These are phyloP conservation scores for Caranx melampygus DNA, from an alignment of 2,113 vertebrate species.

Conservation along the genomic window DNA sequence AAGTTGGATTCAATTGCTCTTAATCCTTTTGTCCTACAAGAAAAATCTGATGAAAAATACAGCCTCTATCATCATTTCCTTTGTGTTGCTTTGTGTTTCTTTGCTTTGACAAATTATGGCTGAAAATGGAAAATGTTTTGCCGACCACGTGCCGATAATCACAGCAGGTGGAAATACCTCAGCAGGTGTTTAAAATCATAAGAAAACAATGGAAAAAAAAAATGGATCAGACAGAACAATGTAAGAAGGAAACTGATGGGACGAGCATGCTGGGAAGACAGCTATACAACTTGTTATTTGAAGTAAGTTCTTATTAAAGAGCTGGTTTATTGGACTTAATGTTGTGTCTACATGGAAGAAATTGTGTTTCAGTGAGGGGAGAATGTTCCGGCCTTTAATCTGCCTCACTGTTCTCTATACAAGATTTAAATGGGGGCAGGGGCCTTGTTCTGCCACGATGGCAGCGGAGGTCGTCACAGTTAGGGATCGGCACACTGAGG, in stretches of 20 bases:
- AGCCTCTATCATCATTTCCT: conserved; percentile 19
- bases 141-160: conserved; percentile 21
- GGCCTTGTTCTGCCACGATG: no score
- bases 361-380: no score
- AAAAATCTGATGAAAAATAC: conserved; percentile 37
- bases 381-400: neutral
- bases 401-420: neutral
- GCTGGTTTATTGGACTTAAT: conserved; percentile 20
- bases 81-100: conserved; percentile 17
- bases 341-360: conserved; percentile 5
- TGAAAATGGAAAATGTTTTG: conserved; percentile 36
- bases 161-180: conserved; percentile 45
- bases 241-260: conserved; percentile 3
- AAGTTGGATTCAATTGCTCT: neutral
- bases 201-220: conserved; percentile 23
- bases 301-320: conserved; percentile 30
- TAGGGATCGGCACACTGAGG: neutral
- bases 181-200: conserved; percentile 44
- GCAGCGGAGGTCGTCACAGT: neutral
- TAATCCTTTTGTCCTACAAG: conserved; percentile 18
- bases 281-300: conserved; percentile 13
- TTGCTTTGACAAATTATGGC: conserved; percentile 46
- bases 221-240: neutral
- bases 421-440: neutral
- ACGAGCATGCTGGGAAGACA: conserved; percentile 9